Evolutionary conservation across 2,888 invertebrate genomes (phyloP).

Genomic region (Nebria brevicollis): DNA sequence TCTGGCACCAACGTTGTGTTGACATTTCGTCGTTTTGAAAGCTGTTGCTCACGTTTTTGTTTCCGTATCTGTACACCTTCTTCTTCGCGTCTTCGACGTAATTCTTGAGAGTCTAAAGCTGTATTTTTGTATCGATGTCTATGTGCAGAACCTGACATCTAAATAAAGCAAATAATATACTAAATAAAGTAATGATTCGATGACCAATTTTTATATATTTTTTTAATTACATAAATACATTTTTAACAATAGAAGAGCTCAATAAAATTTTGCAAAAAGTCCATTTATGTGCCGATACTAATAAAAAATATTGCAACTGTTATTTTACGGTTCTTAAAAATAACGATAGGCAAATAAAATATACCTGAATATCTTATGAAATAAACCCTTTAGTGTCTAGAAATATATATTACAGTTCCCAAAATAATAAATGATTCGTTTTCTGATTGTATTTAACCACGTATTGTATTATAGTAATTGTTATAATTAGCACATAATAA

Average conservation of each 20-base stretch:
- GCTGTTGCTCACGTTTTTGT: constrained; percentile 94
- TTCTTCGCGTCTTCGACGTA: constrained; percentile 91
- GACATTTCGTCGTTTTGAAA: constrained; percentile 93
- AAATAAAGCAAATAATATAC: constrained; percentile 47
- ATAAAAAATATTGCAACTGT: no score
- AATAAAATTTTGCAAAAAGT: not conserved
- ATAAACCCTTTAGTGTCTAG: no score
- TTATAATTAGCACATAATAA: no score
- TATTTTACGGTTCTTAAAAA: no score
- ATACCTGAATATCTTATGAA: no score
- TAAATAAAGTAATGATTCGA: no score
- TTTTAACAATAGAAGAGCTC: not conserved
- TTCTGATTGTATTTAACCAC: no score
- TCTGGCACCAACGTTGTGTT: constrained; percentile 60
- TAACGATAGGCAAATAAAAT: no score
- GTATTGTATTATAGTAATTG: no score
- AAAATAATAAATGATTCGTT: no score
- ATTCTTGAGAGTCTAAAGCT: constrained; percentile 90
- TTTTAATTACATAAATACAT: not conserved
- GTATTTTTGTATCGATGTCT: constrained; percentile 95
- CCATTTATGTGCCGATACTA: no score
- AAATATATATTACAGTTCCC: no score
- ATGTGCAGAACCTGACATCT: constrained; percentile 86
- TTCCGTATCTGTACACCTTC: constrained; percentile 96
- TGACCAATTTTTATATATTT: not conserved